phyloP scores from a whole-genome alignment of 53 echinoderm and acorn worm species.

The Mesocentrotus franciscanus region DNA sequence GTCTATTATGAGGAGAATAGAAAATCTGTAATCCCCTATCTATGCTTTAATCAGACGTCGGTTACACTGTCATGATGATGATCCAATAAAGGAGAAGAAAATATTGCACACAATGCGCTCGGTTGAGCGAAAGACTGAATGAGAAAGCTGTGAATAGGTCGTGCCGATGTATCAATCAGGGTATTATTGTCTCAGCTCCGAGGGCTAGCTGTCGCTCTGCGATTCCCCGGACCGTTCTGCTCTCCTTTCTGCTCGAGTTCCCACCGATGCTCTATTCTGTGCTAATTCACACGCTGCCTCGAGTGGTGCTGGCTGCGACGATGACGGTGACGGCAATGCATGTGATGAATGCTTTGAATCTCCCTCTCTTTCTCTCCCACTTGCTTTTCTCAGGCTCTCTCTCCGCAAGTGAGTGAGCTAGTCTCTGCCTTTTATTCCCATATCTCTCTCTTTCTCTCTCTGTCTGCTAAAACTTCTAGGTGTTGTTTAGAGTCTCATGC shows the following conservation, averaged over 20 bases:
- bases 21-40: constrained; percentile 33
- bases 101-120: constrained; percentile 55
- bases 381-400: background rate
- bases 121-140: constrained; percentile 52
- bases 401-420: background rate
- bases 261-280: constrained; percentile 38
- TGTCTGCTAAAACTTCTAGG: background rate
- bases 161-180: constrained; percentile 49
- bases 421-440: background rate
- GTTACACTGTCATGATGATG: constrained; percentile 11
- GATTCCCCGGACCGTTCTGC: constrained; percentile 3
- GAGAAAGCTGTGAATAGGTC: constrained; percentile 6
- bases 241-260: constrained; percentile 55
- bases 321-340: background rate
- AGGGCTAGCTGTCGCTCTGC: constrained; percentile 26
- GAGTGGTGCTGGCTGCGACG: background rate
- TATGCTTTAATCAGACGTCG: background rate
- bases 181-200: constrained; percentile 51
- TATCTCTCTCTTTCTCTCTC: background rate
- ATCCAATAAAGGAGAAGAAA: background rate
- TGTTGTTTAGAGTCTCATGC: background rate
- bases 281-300: constrained; percentile 60
- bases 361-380: constrained; percentile 41
- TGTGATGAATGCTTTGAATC: constrained; percentile 58
- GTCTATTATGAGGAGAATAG: constrained; percentile 43